Conservation (phyloP, 2,113 vertebrate species). For the Stomatorhinus ivindoensis region DNA sequence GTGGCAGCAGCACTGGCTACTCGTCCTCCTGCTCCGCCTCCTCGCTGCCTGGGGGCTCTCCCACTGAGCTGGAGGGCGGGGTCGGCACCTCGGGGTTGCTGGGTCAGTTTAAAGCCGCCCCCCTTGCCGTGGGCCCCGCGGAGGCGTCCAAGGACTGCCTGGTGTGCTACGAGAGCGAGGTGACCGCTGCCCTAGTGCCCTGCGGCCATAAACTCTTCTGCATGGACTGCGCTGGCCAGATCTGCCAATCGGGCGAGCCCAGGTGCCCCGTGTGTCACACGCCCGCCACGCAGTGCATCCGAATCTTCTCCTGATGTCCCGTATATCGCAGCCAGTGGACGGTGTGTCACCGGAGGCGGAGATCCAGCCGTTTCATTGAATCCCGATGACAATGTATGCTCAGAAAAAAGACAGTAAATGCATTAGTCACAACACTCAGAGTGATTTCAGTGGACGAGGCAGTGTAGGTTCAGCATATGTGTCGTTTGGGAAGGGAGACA, state of each 20-base stretch:
- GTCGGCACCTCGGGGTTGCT: constrained; percentile 55
- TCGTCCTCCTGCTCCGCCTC: constrained; percentile 70
- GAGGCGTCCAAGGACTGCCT: constrained; percentile 77
- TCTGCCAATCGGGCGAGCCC: constrained; percentile 79
- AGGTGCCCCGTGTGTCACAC: constrained; percentile 89
- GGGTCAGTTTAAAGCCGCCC: constrained; percentile 54
- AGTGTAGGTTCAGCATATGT: not conserved
- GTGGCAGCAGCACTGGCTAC: constrained; percentile 68
- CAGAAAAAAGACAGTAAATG: constrained; percentile 44
- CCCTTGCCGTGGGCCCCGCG: constrained; percentile 45
- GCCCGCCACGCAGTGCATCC: constrained; percentile 90
- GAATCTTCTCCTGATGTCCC: constrained; percentile 85
- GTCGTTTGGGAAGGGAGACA: constrained; percentile 27
- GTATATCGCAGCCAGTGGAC: not conserved
- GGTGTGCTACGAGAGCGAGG: constrained; percentile 89
- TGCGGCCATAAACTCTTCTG: constrained; percentile 98
- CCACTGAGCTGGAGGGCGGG: constrained; percentile 73
- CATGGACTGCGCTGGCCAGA: constrained; percentile 94
- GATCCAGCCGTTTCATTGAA: constrained; percentile 1
- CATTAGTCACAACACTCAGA: constrained; percentile 39
- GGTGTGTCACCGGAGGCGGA: not conserved
- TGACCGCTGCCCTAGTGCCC: constrained; percentile 85
- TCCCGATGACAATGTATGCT: constrained; percentile 44
- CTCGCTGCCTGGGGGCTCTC: constrained; percentile 72
- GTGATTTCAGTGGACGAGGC: constrained; percentile 43